phyloP scores from a whole-genome alignment of 2,797 vertebrate genomes.

The Liparis tanakae region DNA sequence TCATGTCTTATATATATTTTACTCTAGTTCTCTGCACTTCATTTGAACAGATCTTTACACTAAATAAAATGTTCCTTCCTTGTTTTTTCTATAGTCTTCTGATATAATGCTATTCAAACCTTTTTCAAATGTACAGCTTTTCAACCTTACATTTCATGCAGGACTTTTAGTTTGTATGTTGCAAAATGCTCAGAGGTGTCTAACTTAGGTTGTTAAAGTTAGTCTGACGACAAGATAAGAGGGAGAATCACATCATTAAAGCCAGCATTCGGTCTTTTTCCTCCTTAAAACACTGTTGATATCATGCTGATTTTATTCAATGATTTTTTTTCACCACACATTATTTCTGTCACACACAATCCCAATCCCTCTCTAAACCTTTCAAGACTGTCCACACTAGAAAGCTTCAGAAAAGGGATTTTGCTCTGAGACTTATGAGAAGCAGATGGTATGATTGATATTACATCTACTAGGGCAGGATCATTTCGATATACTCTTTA shows the following conservation, averaged over 20 bases:
- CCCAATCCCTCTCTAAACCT: not conserved
- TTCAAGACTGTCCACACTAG: not conserved
- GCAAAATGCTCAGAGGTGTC: not conserved
- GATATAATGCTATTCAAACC: not conserved
- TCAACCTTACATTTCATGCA: not conserved
- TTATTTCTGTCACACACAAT: not conserved
- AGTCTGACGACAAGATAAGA: not conserved
- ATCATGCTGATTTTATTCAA: not conserved
- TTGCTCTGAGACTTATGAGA: not conserved
- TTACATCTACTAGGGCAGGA: not conserved
- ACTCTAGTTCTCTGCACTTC: not conserved
- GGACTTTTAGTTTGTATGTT: not conserved
- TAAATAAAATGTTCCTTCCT: not conserved
- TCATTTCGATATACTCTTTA: not conserved
- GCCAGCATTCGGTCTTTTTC: not conserved
- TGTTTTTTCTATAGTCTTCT: not conserved
- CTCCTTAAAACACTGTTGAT: not conserved
- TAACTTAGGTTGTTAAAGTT: constrained; percentile 15
- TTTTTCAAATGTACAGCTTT: not conserved
- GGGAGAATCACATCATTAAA: not conserved
- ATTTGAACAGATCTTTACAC: too few relatives aligned
- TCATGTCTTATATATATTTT: not conserved
- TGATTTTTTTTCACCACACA: not conserved
- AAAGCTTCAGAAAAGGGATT: not conserved
- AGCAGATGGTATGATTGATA: not conserved